phyloP scores from a whole-genome alignment of 2,113 vertebrate genomes.

The Hippocampus comes region DNA sequence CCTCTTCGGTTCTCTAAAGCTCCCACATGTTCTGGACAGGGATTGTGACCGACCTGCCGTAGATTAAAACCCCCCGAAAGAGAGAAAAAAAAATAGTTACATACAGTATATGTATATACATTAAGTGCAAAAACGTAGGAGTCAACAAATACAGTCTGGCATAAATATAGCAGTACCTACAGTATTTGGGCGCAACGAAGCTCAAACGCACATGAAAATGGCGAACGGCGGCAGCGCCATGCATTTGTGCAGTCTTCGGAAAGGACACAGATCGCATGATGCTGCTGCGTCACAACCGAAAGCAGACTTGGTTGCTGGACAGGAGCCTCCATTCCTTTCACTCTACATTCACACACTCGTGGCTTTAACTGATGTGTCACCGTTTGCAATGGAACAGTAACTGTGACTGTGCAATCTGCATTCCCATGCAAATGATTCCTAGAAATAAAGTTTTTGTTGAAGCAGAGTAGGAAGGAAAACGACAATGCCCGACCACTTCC shows the following conservation, averaged over 20 bases:
- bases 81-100: background rate
- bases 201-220: constrained; percentile 55
- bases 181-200: constrained; percentile 20
- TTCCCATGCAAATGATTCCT: constrained; percentile 9
- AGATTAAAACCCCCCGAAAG: constrained; percentile 11
- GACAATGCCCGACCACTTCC: background rate
- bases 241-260: constrained; percentile 48
- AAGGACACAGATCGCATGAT: constrained; percentile 55
- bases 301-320: constrained; percentile 58
- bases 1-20: constrained; percentile 40
- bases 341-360: constrained; percentile 44
- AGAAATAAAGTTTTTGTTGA: constrained; percentile 24
- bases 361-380: constrained; percentile 34
- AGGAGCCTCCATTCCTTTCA: constrained; percentile 47
- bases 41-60: constrained; percentile 43
- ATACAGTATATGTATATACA: background rate
- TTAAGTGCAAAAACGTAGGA: background rate
- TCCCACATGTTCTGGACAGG: constrained; percentile 41
- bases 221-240: constrained; percentile 54
- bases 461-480: constrained; percentile 19
- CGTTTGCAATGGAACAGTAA: constrained; percentile 45
- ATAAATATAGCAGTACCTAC: background rate
- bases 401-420: constrained; percentile 35
- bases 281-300: constrained; percentile 66
- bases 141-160: background rate